These are phyloP conservation scores for Eurois occulta DNA, from an alignment of 2,888 invertebrate genomes.

Conservation along the genomic window DNA sequence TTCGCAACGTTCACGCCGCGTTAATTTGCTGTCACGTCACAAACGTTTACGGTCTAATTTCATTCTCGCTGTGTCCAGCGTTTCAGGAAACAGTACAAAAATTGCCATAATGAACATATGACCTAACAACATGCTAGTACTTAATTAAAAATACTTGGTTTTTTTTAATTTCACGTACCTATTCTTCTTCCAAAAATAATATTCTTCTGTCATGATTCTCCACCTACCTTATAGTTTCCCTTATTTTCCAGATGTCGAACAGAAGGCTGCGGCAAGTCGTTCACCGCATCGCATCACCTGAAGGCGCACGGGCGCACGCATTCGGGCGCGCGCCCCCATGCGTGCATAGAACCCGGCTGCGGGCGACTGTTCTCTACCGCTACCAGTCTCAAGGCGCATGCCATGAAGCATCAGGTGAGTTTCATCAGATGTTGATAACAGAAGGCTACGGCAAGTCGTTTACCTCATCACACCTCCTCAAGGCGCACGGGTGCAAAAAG, in stretches of 20 bases:
- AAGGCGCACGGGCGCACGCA: slow-evolving; percentile 97
- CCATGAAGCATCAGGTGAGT: slow-evolving; percentile 92
- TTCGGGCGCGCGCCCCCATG: slow-evolving; percentile 95
- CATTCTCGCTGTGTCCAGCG: not conserved
- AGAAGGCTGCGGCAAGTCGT: slow-evolving; percentile 97
- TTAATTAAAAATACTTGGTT: not conserved
- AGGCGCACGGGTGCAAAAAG: slow-evolving; percentile 93
- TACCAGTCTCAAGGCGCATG: slow-evolving; percentile 95
- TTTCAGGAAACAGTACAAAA: not conserved
- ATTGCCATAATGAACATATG: not conserved
- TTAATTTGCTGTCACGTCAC: no score
- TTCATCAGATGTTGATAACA: slow-evolving; percentile 92
- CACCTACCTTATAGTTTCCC: not conserved
- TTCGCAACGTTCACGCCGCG: no score
- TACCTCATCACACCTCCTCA: slow-evolving; percentile 97
- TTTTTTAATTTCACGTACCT: not conserved
- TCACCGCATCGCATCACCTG: slow-evolving; percentile 98
- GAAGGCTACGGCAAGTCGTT: slow-evolving; percentile 97
- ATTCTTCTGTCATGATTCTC: not conserved
- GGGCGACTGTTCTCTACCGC: slow-evolving; percentile 95
- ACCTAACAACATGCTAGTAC: not conserved
- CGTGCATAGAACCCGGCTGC: slow-evolving; percentile 93
- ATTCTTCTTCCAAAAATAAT: not conserved
- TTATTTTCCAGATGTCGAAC: slow-evolving; percentile 92
- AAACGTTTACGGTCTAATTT: no score